Percentiles rank a stretch among this genome's conserved stretches.
Evolutionary conservation across 1,140 invertebrate species (phyloP).

Genomic region (Sycophila sp.): DNA sequence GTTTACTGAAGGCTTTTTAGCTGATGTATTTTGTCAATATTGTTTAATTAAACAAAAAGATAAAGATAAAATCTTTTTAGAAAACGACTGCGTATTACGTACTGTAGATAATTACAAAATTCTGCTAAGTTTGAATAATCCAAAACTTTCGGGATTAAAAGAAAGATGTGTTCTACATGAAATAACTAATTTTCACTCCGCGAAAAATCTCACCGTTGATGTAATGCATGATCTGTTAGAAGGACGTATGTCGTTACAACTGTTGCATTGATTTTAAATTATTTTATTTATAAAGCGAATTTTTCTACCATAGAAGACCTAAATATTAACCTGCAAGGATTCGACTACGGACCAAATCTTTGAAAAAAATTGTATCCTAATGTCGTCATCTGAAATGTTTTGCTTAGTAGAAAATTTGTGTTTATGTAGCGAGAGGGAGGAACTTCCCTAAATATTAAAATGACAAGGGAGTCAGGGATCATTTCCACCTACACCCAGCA

Average conservation of each 20-base stretch:
- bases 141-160: background rate
- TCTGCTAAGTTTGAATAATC: background rate
- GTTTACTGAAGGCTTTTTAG: constrained; percentile 31
- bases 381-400: background rate
- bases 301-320: background rate
- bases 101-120: background rate
- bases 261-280: background rate
- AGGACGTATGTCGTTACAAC: background rate
- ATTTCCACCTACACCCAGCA: too few species aligned
- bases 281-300: background rate
- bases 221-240: background rate
- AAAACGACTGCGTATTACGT: background rate
- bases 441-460: too few species aligned
- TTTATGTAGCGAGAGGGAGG: too few species aligned
- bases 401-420: background rate
- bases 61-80: background rate
- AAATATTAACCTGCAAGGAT: background rate
- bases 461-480: too few species aligned
- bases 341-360: background rate
- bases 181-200: background rate
- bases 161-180: background rate
- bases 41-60: background rate
- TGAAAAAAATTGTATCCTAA: background rate
- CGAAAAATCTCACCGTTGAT: background rate
- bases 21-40: constrained; percentile 34